A percentile compares a stretch with the other conserved stretches of the same genome.
Evolutionary conservation across 2,113 vertebrate species (phyloP).

Genomic region (Cyprinus carpio): DNA sequence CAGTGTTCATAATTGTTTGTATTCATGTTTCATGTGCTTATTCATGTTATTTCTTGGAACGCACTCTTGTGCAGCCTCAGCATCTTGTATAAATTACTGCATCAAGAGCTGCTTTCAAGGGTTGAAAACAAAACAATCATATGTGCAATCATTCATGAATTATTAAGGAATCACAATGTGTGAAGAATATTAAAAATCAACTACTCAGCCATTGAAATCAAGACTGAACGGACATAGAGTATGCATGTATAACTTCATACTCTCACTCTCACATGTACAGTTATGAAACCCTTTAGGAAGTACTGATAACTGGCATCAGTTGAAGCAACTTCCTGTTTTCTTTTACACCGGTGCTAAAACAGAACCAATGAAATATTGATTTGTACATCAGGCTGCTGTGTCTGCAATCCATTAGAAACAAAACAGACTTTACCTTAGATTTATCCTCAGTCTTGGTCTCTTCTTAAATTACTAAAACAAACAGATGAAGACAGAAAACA

Average conservation of each 20-base stretch:
- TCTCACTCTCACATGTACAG: not conserved
- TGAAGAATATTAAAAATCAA: not conserved
- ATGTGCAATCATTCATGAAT: not conserved
- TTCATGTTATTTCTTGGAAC: not conserved
- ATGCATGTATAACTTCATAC: not conserved
- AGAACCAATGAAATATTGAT: constrained; percentile 76
- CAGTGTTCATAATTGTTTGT: constrained; percentile 29
- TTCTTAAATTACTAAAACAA: constrained; percentile 10
- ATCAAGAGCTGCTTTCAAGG: not conserved
- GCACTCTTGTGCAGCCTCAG: not conserved
- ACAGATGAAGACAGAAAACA: constrained; percentile 1
- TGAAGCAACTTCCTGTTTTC: constrained; percentile 69
- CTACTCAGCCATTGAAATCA: not conserved
- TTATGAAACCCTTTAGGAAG: constrained; percentile 40
- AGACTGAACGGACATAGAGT: not conserved
- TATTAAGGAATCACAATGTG: not conserved
- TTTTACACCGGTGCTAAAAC: constrained; percentile 65
- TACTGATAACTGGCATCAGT: constrained; percentile 64
- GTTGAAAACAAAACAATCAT: not conserved
- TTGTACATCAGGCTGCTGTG: constrained; percentile 67
- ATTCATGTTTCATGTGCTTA: not conserved
- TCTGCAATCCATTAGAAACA: constrained; percentile 69
- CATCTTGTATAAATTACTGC: not conserved
- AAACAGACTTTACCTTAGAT: constrained; percentile 57
- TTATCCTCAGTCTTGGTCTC: constrained; percentile 14